Evolutionary conservation across 2,113 vertebrate species (phyloP), one percentile per base, ranked within the genome.

Genomic region (Corydoras maculifer): DNA sequence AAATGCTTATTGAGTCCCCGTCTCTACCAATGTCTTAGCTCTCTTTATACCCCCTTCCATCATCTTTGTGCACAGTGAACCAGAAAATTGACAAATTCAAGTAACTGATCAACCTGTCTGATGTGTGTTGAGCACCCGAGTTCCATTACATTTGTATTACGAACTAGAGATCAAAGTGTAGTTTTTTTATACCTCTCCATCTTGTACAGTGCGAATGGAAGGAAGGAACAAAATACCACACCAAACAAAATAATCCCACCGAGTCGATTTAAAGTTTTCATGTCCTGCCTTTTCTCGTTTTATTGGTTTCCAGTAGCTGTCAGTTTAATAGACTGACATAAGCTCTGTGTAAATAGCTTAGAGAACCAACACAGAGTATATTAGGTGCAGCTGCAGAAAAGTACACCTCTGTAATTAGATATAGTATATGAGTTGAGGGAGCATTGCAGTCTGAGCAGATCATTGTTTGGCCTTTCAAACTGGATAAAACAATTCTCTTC

Each of bases 1-100:
- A 85, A 78, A 80, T 80, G 76, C 78, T 65, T 75, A 78, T 77
- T 81, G 77, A 80, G 68, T 81, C 83, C 35, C 35, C 35, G 2
- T 75, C 68, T 49, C 58, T 60, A 10, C 49, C 35, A 11, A 57
- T 57, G 49, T 18, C 14, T 18, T 11, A 61, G 5, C 58, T 72
- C 51, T 65, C 13, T 15, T 54, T 63, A 29, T 14, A 43, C 12
- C 43, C 29, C 10, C 65, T 72, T 72, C 63, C 29, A 62, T 65
- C 53, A 76, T 70, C 63, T 55, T 48, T 75, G 58, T 54, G 31
- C 58, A 29, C 49, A 72, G 58, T 67, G 31, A 72, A 65, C 50
- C 48, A 50, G 73, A 78, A 60, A 72, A 57, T 12, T 58, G 48
- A 58, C 62, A 50, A 58, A 68, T 62, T 65, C 51, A 62, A 68